Percentiles rank a stretch among this genome's conserved stretches.
These are phyloP conservation scores for Ctenosaura bakeri DNA, from an alignment of 2,797 vertebrate species.

Conservation along the genomic window DNA sequence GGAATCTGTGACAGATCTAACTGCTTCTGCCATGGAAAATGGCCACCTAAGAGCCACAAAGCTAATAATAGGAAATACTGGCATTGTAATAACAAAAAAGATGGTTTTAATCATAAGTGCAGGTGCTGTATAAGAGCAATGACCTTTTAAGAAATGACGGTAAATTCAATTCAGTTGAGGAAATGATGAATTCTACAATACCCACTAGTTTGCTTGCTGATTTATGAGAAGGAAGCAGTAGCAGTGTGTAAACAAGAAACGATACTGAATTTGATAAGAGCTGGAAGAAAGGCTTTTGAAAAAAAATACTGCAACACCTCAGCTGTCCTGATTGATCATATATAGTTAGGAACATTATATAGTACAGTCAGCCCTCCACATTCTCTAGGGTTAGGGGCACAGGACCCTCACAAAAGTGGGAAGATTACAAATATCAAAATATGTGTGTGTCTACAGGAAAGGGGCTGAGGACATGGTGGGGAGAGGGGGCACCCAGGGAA, in stretches of 20 bases:
- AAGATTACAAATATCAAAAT: too few species aligned
- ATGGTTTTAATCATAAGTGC: background rate
- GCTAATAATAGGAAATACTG: conserved; percentile 16
- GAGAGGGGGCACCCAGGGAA: too few species aligned
- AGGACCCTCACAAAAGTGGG: too few species aligned
- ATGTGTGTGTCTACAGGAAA: too few species aligned
- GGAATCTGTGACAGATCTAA: background rate
- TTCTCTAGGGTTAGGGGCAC: too few species aligned
- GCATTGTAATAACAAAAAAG: conserved; percentile 27
- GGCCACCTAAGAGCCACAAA: conserved; percentile 11
- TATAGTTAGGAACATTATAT: background rate
- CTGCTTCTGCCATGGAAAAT: background rate
- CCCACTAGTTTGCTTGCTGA: background rate
- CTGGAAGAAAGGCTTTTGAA: background rate
- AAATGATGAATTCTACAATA: conserved; percentile 27
- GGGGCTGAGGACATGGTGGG: too few species aligned
- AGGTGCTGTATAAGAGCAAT: background rate
- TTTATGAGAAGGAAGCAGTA: background rate
- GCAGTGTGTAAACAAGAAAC: background rate
- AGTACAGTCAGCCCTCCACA: background rate
- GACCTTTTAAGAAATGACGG: conserved; percentile 34
- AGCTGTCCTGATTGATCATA: background rate
- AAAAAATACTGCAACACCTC: background rate
- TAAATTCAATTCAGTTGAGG: conserved; percentile 17
- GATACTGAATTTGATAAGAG: conserved; percentile 12